Conservation (phyloP, 2,113 vertebrate genomes). For the Monarcha castaneiventris region DNA sequence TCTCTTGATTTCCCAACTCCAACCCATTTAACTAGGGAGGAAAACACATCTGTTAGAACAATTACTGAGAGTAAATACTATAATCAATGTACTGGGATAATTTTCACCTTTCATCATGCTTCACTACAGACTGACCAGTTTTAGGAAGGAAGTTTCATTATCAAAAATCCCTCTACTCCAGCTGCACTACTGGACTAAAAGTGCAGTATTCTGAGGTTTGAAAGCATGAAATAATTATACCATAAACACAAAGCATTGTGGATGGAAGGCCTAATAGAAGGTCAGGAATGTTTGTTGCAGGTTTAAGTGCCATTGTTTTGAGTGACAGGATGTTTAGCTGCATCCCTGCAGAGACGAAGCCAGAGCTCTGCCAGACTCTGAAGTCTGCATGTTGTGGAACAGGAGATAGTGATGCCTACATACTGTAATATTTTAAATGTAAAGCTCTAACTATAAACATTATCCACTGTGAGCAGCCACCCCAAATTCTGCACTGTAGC, state of each 20-base stretch:
- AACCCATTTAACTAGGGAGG: conserved; percentile 91
- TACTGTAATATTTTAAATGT: neutral
- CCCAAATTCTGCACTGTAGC: neutral
- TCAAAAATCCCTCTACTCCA: neutral
- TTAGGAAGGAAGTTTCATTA: neutral
- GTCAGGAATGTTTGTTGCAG: neutral
- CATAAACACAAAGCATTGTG: neutral
- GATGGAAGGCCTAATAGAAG: neutral
- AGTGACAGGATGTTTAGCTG: neutral
- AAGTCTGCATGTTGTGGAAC: neutral
- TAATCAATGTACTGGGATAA: neutral
- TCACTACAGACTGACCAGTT: neutral
- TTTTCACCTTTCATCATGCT: neutral
- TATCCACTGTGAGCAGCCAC: neutral
- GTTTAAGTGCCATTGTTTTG: neutral
- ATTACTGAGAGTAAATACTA: neutral
- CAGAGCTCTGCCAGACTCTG: neutral
- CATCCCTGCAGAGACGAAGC: neutral
- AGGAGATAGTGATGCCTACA: neutral
- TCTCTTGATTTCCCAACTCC: conserved; percentile 97
- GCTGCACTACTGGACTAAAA: neutral
- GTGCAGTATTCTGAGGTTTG: neutral
- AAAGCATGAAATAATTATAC: neutral
- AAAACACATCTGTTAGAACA: conserved; percentile 37
- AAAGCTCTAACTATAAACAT: neutral